A percentile compares a stretch with the other conserved stretches of the same genome.
Evolutionary conservation across 35 echinoderm and acorn worm genomes (phyloP).

Genomic region (Patiria miniata): DNA sequence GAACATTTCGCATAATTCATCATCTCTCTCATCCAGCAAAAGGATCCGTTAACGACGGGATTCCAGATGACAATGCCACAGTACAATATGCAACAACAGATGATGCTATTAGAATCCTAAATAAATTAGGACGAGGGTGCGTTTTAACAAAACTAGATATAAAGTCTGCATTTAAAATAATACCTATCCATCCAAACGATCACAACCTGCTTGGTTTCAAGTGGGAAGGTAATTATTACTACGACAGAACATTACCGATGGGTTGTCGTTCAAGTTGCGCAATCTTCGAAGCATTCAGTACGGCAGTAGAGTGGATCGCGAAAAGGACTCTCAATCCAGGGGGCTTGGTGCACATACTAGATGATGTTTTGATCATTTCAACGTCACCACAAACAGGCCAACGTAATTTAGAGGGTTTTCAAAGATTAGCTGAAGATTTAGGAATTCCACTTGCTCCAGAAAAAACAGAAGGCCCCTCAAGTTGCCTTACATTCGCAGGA

Average conservation of each 20-base stretch:
- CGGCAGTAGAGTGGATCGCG: background rate
- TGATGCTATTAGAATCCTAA: background rate
- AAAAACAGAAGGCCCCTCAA: conserved; percentile 41
- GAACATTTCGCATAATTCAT: background rate
- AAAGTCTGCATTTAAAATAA: background rate
- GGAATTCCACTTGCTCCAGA: background rate
- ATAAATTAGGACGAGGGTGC: background rate
- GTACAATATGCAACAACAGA: background rate
- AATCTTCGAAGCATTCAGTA: background rate
- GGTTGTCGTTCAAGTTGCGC: background rate
- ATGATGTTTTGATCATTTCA: background rate
- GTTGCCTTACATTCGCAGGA: conserved; percentile 19
- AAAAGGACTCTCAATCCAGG: too few species aligned
- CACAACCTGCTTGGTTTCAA: background rate
- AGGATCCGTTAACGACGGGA: background rate
- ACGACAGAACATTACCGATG: conserved; percentile 12
- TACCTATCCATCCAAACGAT: background rate
- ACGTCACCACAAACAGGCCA: background rate
- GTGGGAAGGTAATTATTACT: background rate
- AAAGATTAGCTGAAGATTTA: background rate
- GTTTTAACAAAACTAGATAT: background rate
- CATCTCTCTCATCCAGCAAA: background rate
- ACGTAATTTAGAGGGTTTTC: background rate
- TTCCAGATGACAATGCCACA: background rate
- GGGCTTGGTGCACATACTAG: background rate